Conservation (phyloP, 2,113 vertebrate genomes). For the Oxygymnocypris stewartii region DNA sequence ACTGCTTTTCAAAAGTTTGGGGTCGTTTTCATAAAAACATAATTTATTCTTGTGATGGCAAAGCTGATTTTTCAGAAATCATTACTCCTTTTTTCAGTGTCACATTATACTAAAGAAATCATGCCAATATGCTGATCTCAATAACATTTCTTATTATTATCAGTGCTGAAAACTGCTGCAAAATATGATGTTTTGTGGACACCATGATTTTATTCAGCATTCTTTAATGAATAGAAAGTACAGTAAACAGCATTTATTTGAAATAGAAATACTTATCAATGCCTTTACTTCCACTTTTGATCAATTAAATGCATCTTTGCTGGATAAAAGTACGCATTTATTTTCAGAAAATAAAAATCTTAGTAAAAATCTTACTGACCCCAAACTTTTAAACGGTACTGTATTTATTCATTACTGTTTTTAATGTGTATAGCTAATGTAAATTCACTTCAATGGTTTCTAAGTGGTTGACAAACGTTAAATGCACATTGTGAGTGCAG, state of each 20-base stretch:
- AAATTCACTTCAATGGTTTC: background rate
- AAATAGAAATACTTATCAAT: background rate
- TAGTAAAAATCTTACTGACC: background rate
- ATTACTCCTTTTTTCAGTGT: background rate
- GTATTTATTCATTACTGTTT: background rate
- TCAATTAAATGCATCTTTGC: background rate
- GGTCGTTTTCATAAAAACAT: background rate
- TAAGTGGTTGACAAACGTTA: background rate
- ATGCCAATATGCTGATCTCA: background rate
- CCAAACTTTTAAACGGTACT: background rate
- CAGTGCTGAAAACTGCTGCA: background rate
- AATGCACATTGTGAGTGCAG: background rate
- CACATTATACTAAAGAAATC: background rate
- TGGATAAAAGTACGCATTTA: background rate
- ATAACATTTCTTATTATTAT: background rate
- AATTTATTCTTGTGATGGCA: background rate
- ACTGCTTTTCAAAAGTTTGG: background rate
- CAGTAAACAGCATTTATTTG: background rate
- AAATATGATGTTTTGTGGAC: background rate
- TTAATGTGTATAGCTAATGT: background rate
- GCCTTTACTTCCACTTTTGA: background rate
- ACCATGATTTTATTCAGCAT: background rate
- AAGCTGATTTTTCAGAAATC: background rate
- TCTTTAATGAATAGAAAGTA: background rate
- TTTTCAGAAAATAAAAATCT: background rate